Percentiles rank a stretch among this genome's conserved stretches.
These are phyloP conservation scores for Berghia stephanieae DNA, from an alignment of 1,140 invertebrate genomes.

Conservation along the genomic window DNA sequence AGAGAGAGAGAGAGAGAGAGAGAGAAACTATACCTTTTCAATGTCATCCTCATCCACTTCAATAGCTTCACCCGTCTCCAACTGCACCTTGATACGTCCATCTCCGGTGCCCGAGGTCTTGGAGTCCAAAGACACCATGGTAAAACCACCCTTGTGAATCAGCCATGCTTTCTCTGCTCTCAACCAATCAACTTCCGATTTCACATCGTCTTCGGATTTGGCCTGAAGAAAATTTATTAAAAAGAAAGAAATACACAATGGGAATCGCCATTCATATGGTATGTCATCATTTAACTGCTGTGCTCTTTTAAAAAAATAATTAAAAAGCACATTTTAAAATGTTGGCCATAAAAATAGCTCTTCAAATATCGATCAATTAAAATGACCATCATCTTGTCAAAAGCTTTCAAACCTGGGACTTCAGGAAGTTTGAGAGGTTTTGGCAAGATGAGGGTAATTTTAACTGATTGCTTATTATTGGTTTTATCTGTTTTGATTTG, in stretches of 20 bases:
- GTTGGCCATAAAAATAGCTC: too few relatives aligned
- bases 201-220: conserved; percentile 82
- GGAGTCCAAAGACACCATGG: conserved; percentile 74
- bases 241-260: neutral
- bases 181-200: conserved; percentile 82
- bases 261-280: neutral
- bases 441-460: too few relatives aligned
- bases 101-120: conserved; percentile 66
- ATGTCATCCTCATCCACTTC: conserved; percentile 92
- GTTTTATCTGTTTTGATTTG: too few relatives aligned
- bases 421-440: too few relatives aligned
- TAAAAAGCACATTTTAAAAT: too few relatives aligned
- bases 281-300: too few relatives aligned
- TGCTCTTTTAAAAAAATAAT: too few relatives aligned
- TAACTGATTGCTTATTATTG: too few relatives aligned
- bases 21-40: conserved; percentile 81
- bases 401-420: too few relatives aligned
- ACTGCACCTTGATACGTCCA: conserved; percentile 79
- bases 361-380: too few relatives aligned
- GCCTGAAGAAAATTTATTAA: conserved; percentile 71
- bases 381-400: too few relatives aligned
- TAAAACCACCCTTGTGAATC: conserved; percentile 88
- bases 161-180: conserved; percentile 87
- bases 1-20: too few relatives aligned
- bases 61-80: conserved; percentile 79